Evolutionary conservation across 2,888 invertebrate genomes (phyloP).

Genomic region (Tipula lateralis): DNA sequence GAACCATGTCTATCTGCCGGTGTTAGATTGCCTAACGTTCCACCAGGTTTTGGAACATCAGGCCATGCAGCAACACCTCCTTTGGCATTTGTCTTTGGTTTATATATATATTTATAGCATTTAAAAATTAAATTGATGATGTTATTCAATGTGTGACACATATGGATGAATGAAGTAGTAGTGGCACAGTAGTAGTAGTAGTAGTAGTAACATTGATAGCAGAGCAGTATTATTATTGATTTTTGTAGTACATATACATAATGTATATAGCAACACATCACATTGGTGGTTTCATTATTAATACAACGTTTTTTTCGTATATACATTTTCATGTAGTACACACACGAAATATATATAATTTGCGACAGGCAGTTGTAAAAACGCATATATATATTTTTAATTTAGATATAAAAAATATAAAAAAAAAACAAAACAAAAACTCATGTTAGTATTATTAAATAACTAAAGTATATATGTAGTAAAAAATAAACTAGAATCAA

Average conservation of each 20-base stretch:
- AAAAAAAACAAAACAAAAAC: background rate
- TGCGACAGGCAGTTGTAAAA: conserved; percentile 14
- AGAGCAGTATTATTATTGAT: background rate
- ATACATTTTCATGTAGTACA: background rate
- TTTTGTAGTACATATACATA: background rate
- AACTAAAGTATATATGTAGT: background rate
- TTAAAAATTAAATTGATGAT: conserved; percentile 31
- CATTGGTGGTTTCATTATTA: background rate
- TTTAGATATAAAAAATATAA: background rate
- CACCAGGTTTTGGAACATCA: conserved; percentile 77
- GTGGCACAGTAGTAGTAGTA: conserved; percentile 5
- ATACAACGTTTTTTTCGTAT: background rate
- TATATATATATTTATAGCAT: conserved; percentile 31
- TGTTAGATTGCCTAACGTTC: conserved; percentile 77
- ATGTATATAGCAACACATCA: background rate
- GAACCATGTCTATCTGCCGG: conserved; percentile 96
- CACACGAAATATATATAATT: background rate
- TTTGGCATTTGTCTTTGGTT: conserved; percentile 54
- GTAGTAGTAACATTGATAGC: conserved; percentile 26
- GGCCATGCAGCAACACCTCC: conserved; percentile 76
- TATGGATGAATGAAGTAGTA: conserved; percentile 27
- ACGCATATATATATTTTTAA: background rate
- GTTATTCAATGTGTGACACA: conserved; percentile 26
- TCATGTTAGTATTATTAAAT: conserved; percentile 14
- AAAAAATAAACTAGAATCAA: background rate